Evolutionary conservation across 2,797 vertebrate species (phyloP), one percentile per base, ranked within the genome.

Genomic region (Menidia menidia): DNA sequence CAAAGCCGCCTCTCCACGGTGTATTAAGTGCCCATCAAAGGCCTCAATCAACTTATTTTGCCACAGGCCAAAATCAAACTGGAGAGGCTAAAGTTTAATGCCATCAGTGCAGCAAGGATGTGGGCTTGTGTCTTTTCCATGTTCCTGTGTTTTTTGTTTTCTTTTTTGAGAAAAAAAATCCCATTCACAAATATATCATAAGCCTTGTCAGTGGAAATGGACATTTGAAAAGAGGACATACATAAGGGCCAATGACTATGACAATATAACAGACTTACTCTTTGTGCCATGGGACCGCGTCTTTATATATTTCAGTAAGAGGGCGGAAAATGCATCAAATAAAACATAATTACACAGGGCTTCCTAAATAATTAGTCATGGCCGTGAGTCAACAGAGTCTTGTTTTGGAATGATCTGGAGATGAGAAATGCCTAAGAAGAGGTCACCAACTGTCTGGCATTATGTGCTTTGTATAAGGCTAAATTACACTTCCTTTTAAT

Each of bases 21-120:
- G 81, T 85, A 88, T 95, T 93, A 92, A 39, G 86, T 86, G 85
- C 86, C 88, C 90, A 91, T 93, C 86, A 92, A 92, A 91, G 85
- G 83, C 82, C 81, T 93, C 86, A 87, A 91, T 87, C 89, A 88
- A 75, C 80, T 84, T 60, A 47, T 85, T 68, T 88, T 69, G 89
- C 92, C 91, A 87, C 85, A 80, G 90, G 93, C 89, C 77, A 92
- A 64, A 87, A 78, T 75, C 77, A 68, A 78, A 87, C 79, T 73
- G 74, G 62, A 79, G 80, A 86, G 88, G 78, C 85, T 71, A 76
- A 87, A 86, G 84, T 86, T 84, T 75, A 83, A 87, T 81, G 86
- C 77, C 88, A 81, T 85, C 77, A 86, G 78, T 65, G 67, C 68
- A 81, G 67, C 31, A 15, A 90, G 82, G 86, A 89, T 88, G 89